Conservation (phyloP, 2,888 invertebrate genomes). For the Lobophora halterata region DNA sequence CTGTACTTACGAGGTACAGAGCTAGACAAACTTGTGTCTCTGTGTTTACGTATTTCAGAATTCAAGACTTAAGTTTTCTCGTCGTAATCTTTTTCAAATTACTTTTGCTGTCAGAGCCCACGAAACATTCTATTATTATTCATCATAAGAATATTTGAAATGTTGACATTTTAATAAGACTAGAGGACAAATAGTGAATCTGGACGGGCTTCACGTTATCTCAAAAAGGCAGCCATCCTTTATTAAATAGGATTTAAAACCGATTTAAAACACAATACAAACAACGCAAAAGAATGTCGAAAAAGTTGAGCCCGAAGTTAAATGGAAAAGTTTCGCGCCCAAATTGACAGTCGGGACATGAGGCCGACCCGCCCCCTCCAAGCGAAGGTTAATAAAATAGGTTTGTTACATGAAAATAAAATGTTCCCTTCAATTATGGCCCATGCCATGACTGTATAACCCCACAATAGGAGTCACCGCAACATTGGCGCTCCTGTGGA, state of each 20-base stretch:
- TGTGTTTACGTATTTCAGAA: not conserved
- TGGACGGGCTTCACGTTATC: too few species aligned
- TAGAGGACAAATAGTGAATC: too few species aligned
- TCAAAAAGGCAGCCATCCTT: too few species aligned
- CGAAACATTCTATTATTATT: too few species aligned
- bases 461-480: too few species aligned
- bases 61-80: too few species aligned
- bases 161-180: too few species aligned
- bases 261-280: slow-evolving; percentile 50
- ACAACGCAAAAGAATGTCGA: slow-evolving; percentile 60
- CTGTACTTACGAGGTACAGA: slow-evolving; percentile 10
- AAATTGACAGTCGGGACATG: slow-evolving; percentile 70
- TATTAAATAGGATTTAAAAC: slow-evolving; percentile 39
- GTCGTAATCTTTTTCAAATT: too few species aligned
- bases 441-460: too few species aligned
- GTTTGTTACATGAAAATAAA: slow-evolving; percentile 49
- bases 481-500: too few species aligned
- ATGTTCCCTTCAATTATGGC: slow-evolving; percentile 46
- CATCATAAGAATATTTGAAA: too few species aligned
- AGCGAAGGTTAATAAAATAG: slow-evolving; percentile 58
- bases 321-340: slow-evolving; percentile 72
- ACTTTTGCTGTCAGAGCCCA: too few species aligned
- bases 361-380: slow-evolving; percentile 31
- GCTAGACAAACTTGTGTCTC: slow-evolving; percentile 3
- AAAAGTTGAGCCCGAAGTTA: slow-evolving; percentile 66